A percentile compares a stretch with the other conserved stretches of the same genome.
Conservation (phyloP, 2,797 vertebrate species). For the Neosilurus hyrtlii region DNA sequence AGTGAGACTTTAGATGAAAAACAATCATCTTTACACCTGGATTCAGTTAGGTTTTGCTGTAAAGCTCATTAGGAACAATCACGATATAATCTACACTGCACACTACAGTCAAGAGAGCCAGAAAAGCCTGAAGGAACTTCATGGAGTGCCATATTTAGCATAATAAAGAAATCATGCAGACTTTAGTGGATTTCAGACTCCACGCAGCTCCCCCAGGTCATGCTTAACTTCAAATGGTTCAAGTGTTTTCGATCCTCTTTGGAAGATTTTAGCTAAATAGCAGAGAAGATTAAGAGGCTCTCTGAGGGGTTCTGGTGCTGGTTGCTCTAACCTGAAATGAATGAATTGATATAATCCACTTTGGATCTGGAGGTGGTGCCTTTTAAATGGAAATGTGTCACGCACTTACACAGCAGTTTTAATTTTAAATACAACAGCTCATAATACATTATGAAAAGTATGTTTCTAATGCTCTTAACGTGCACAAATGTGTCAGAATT, state of each 20-base stretch:
- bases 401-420: not conserved
- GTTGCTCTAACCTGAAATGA: constrained; percentile 41
- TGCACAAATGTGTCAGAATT: not conserved
- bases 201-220: constrained; percentile 26
- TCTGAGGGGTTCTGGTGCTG: constrained; percentile 5
- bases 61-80: constrained; percentile 10
- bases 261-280: constrained; percentile 45
- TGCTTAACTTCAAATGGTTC: constrained; percentile 47
- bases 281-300: constrained; percentile 25
- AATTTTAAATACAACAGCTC: not conserved
- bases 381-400: constrained; percentile 13
- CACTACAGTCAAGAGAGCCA: constrained; percentile 1
- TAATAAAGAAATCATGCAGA: constrained; percentile 45
- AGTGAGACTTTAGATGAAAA: constrained; percentile 19
- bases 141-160: constrained; percentile 43
- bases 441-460: not conserved
- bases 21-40: constrained; percentile 9
- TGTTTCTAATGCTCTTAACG: not conserved
- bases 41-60: constrained; percentile 37
- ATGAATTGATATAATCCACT: constrained; percentile 27
- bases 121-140: constrained; percentile 31
- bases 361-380: not conserved
- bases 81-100: constrained; percentile 33
- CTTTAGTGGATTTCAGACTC: constrained; percentile 4
- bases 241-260: constrained; percentile 39